These are phyloP conservation scores for roundworm (Caenorhabditis elegans) DNA, from an alignment of 1,140 invertebrate species.

Conservation along the genomic window DNA sequence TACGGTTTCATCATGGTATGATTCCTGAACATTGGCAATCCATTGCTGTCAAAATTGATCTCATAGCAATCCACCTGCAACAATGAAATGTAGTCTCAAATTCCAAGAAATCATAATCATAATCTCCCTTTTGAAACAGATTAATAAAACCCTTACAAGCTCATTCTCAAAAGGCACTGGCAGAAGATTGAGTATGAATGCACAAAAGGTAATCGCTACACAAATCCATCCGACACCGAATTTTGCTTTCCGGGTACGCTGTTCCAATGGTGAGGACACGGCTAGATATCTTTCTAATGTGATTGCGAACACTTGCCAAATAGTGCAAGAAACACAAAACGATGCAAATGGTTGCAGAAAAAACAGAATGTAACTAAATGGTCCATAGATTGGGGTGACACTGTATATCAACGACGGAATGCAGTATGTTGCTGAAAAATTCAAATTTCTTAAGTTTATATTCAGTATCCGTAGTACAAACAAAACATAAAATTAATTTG, in stretches of 20 bases:
- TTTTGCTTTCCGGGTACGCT: conserved; percentile 62
- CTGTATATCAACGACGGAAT: conserved; percentile 59
- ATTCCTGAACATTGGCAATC: background rate
- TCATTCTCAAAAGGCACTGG: conserved; percentile 62
- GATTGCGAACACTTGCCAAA: conserved; percentile 64
- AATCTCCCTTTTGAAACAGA: conserved; percentile 28
- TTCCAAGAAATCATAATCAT: conserved; percentile 32
- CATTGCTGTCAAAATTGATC: conserved; percentile 1
- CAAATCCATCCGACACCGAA: conserved; percentile 59
- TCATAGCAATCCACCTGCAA: conserved; percentile 34
- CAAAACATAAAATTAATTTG: no score
- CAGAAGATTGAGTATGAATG: conserved; percentile 60
- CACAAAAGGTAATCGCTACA: conserved; percentile 54
- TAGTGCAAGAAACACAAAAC: conserved; percentile 64
- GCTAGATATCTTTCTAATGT: conserved; percentile 61
- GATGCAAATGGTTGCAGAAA: conserved; percentile 63
- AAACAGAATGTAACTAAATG: conserved; percentile 61
- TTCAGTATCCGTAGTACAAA: no score
- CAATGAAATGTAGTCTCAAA: conserved; percentile 50
- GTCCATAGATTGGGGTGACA: conserved; percentile 60
- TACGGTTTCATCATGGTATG: conserved; percentile 43
- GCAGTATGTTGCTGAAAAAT: conserved; percentile 53
- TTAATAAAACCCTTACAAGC: conserved; percentile 43
- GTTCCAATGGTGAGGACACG: conserved; percentile 57
- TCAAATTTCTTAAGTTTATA: background rate